Percentiles rank a stretch among this genome's conserved stretches.
Evolutionary conservation across 2,113 vertebrate genomes (phyloP).

Genomic region (Oreocharis arfaki): DNA sequence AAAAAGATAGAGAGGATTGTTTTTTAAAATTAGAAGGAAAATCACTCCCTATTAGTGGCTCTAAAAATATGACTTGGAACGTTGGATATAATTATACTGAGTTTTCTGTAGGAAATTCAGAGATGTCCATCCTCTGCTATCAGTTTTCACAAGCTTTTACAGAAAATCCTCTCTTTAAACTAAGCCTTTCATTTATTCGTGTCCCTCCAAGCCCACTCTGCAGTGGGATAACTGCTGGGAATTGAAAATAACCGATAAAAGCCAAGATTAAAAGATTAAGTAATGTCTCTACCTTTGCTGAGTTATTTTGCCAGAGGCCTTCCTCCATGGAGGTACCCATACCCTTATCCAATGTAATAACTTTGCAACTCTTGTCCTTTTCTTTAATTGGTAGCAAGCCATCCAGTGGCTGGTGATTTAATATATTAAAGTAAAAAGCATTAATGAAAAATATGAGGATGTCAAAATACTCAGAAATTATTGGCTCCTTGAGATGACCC

Average conservation of each 20-base stretch:
- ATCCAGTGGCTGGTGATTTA: slow-evolving; percentile 76
- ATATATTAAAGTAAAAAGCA: slow-evolving; percentile 68
- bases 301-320: slow-evolving; percentile 38
- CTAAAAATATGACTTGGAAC: not conserved
- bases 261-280: slow-evolving; percentile 18
- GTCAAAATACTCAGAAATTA: slow-evolving; percentile 15
- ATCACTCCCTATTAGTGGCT: not conserved
- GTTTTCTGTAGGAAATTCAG: slow-evolving; percentile 23
- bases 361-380: slow-evolving; percentile 55
- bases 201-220: not conserved
- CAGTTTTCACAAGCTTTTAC: slow-evolving; percentile 26
- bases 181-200: slow-evolving; percentile 11
- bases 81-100: not conserved
- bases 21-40: not conserved
- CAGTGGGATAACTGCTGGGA: not conserved
- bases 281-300: slow-evolving; percentile 21
- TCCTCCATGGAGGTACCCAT: slow-evolving; percentile 33
- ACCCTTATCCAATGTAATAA: slow-evolving; percentile 35
- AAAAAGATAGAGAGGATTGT: not conserved
- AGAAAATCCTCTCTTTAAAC: slow-evolving; percentile 36
- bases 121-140: not conserved
- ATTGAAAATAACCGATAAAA: slow-evolving; percentile 11
- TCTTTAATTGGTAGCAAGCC: slow-evolving; percentile 64
- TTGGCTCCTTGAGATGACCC: slow-evolving; percentile 54
- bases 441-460: slow-evolving; percentile 21